Percentiles rank a stretch among this genome's conserved stretches.
These are phyloP conservation scores for Scaptomyza reducta DNA, from an alignment of 2,888 invertebrate genomes.

Conservation along the genomic window DNA sequence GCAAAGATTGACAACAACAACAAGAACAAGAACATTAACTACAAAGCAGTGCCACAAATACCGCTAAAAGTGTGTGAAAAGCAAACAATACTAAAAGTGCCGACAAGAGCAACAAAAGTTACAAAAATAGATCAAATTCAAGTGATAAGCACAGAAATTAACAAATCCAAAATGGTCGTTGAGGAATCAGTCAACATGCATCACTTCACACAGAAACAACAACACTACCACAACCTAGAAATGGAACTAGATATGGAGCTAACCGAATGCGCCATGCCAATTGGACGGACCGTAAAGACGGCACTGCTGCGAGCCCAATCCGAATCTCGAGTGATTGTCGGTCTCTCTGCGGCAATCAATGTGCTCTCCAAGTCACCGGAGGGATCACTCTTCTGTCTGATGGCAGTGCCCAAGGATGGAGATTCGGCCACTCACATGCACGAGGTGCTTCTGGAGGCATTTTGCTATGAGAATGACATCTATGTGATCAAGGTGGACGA, in stretches of 20 bases:
- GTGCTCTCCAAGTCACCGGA: slow-evolving; percentile 84
- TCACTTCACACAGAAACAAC: slow-evolving; percentile 47
- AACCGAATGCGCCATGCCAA: slow-evolving; percentile 74
- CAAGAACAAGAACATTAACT: slow-evolving; percentile 7
- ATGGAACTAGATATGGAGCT: slow-evolving; percentile 35
- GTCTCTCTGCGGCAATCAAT: slow-evolving; percentile 83
- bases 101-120: slow-evolving; percentile 41
- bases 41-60: slow-evolving; percentile 55
- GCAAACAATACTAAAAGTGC: slow-evolving; percentile 47
- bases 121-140: slow-evolving; percentile 50
- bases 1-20: slow-evolving; percentile 29
- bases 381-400: slow-evolving; percentile 88
- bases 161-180: slow-evolving; percentile 77
- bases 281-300: slow-evolving; percentile 82
- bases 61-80: slow-evolving; percentile 28
- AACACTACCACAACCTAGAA: slow-evolving; percentile 38
- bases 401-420: slow-evolving; percentile 88
- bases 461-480: slow-evolving; percentile 91
- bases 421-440: slow-evolving; percentile 92
- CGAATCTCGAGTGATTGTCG: slow-evolving; percentile 83
- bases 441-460: slow-evolving; percentile 90
- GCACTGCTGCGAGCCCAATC: slow-evolving; percentile 82
- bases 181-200: slow-evolving; percentile 73
- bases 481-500: slow-evolving; percentile 89
- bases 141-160: slow-evolving; percentile 47